Conservation (phyloP, 2,797 vertebrate species). For the Potorous gilbertii region DNA sequence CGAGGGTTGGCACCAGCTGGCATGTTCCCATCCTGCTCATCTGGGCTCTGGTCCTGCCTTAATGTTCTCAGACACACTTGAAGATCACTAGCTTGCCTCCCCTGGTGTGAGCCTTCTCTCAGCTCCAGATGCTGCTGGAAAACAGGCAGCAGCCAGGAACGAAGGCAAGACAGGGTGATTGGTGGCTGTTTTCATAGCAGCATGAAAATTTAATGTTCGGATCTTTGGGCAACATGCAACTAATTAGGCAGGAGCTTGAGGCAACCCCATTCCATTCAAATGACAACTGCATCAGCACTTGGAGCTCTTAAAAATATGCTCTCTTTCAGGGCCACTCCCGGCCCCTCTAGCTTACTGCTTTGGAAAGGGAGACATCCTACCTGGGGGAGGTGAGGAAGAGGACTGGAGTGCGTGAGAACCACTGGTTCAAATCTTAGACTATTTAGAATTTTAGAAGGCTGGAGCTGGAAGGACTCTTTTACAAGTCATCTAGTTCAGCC, state of each 20-base stretch:
- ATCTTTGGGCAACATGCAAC: constrained; percentile 69
- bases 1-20: constrained; percentile 80
- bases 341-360: background rate
- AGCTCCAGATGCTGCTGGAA: constrained; percentile 66
- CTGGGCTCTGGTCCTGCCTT: constrained; percentile 63
- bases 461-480: background rate
- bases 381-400: background rate
- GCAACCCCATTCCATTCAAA: constrained; percentile 73
- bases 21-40: constrained; percentile 77
- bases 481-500: background rate
- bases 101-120: constrained; percentile 41
- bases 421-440: background rate
- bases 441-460: too few relatives aligned
- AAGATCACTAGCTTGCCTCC: constrained; percentile 60
- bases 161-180: constrained; percentile 15
- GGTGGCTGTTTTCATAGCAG: constrained; percentile 51
- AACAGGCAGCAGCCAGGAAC: constrained; percentile 43
- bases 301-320: constrained; percentile 73
- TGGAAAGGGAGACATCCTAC: background rate
- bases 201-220: constrained; percentile 69
- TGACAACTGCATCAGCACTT: constrained; percentile 59
- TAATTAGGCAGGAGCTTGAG: constrained; percentile 79
- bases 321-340: background rate
- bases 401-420: too few relatives aligned
- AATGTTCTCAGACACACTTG: constrained; percentile 58